Base-by-base conservation (phyloP, 2,888 invertebrate species). In the Scelioninae gen. 1 region DNA sequence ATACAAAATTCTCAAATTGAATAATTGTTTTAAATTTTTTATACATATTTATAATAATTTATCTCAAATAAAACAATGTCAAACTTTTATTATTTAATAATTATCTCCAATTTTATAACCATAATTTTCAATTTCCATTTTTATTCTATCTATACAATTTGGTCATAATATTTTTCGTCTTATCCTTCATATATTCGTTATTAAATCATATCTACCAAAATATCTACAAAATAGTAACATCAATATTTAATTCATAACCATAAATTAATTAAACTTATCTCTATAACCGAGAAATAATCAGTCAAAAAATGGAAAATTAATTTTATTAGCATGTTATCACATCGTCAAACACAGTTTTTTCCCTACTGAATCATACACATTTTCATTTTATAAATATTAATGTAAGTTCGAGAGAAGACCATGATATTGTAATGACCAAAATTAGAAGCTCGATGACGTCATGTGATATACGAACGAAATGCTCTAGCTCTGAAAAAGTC, bases 381-480 rank as follows among this genome's bases (percentile, higher is more conserved):
- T 34, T 9, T 34, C 43, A n/a, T 43, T 43, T 3, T n/a, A 58
- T 58, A 40, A 34, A 58, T 58, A 53, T 53, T 40, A 13, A 51
- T 53, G 68, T 53, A 66, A 51, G 23, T 13, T 16, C 11, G 0
- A 55, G 51, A 51, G 45, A 16, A 51, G 43, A 31, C 1, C 32
- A 16, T 1, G 7, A 32, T 1, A 38, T 38, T 4, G 40, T 40
- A 66, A 29, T 10, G 7, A 4, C 55, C 66, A 53, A 78, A 78
- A 63, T 72, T 71, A 71, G 56, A 63, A 45, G n/a, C 10, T 6
- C 16, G 38, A 13, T 63, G 60, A 56, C 49, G 38, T 76, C 60
- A 66, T 10, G 13, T 31, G 23, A 51, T 45, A 51, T 51, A 45
- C 8, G 29, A 29, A 49, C 11, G 32, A 56, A 65, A 55, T 40